These are phyloP conservation scores for Solenopsis fugax DNA, from an alignment of 1,140 invertebrate species.

Conservation along the genomic window DNA sequence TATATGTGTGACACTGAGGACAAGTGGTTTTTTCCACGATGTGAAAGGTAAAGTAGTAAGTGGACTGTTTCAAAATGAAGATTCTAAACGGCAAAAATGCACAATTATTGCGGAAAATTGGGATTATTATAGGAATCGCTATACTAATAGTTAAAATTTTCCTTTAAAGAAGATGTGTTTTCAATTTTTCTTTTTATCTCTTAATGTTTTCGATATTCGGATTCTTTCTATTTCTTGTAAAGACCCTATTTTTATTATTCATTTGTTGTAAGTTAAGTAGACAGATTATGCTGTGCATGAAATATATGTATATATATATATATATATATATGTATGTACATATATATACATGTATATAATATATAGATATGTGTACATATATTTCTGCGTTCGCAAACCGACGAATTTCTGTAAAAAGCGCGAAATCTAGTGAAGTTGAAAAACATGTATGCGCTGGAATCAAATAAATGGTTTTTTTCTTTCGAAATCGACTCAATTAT, in stretches of 20 bases:
- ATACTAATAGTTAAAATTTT: conserved; percentile 37
- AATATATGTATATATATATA: conserved; percentile 10
- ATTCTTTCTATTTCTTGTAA: conserved; percentile 37
- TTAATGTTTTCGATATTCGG: conserved; percentile 22
- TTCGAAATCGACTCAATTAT: conserved; percentile 58
- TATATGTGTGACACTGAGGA: conserved; percentile 49
- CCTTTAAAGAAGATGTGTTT: conserved; percentile 7
- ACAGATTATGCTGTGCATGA: conserved; percentile 14
- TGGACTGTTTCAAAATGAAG: conserved; percentile 10
- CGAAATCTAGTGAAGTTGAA: conserved; percentile 45
- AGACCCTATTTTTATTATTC: conserved; percentile 48
- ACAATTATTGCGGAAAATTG: conserved; percentile 45
- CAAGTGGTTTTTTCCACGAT: conserved; percentile 38
- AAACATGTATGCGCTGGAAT: conserved; percentile 57
- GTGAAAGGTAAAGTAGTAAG: conserved; percentile 12
- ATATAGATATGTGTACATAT: not conserved
- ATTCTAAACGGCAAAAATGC: conserved; percentile 34
- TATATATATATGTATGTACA: not conserved
- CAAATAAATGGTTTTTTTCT: conserved; percentile 59
- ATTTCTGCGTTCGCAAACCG: conserved; percentile 28
- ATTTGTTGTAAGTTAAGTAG: conserved; percentile 45
- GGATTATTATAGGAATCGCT: conserved; percentile 17
- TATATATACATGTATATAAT: too few species aligned
- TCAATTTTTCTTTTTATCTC: conserved; percentile 10
- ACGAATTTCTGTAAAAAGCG: conserved; percentile 54